These are phyloP conservation scores for Kryphioiulus occultus DNA, from an alignment of 2,888 invertebrate species.

Conservation along the genomic window DNA sequence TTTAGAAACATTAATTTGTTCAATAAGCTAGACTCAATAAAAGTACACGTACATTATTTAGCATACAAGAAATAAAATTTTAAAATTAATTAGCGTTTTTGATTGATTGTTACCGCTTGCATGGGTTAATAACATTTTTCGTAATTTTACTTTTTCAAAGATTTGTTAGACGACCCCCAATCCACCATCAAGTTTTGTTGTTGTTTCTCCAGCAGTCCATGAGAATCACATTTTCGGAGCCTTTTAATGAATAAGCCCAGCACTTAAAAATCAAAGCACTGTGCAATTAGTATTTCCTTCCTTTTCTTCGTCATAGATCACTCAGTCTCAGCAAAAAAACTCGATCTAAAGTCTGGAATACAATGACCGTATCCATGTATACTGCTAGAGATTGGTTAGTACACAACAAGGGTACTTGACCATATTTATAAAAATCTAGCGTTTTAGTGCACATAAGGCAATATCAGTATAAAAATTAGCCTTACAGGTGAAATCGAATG, in stretches of 20 bases:
- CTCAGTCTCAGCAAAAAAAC: not conserved
- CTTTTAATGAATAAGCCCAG: not conserved
- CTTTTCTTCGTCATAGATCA: not conserved
- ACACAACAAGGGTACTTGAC: not conserved
- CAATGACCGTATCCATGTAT: not conserved
- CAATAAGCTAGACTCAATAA: too few relatives aligned
- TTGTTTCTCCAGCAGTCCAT: not conserved
- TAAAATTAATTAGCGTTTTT: too few relatives aligned
- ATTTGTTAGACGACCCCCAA: too few relatives aligned
- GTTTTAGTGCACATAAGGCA: too few relatives aligned
- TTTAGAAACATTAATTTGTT: too few relatives aligned
- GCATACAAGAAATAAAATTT: too few relatives aligned
- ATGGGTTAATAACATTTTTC: too few relatives aligned
- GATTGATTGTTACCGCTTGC: too few relatives aligned
- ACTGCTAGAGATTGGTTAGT: not conserved
- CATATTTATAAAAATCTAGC: not conserved
- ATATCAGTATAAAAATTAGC: too few relatives aligned
- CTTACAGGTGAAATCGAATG: not conserved
- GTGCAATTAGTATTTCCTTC: slow-evolving; percentile 5
- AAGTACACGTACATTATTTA: too few relatives aligned
- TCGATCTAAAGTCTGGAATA: not conserved
- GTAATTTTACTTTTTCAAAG: too few relatives aligned
- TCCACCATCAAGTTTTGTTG: not conserved
- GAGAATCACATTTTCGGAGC: not conserved
- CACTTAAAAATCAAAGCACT: not conserved